Conservation (phyloP, 2,113 vertebrate species). For the Ageneiosus marmoratus region DNA sequence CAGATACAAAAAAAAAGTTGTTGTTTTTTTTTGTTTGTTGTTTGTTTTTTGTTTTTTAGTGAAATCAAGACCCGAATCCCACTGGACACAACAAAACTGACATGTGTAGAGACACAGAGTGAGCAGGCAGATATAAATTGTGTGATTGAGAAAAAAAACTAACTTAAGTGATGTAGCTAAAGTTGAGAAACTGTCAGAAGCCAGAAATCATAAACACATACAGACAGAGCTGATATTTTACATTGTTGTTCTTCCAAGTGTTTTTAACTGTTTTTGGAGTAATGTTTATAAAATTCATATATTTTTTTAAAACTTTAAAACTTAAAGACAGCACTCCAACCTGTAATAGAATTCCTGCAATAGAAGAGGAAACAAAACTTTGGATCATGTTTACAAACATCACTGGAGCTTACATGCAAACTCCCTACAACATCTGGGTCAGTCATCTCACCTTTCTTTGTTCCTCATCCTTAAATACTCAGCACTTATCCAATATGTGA, state of each 20-base stretch:
- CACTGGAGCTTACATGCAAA: too few relatives aligned
- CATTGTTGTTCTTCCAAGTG: neutral
- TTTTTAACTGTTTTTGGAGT: neutral
- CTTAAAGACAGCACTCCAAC: too few relatives aligned
- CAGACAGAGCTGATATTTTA: neutral
- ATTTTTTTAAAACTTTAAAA: too few relatives aligned
- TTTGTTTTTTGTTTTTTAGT: neutral
- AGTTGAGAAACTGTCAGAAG: neutral
- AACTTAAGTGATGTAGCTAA: neutral
- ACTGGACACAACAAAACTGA: neutral
- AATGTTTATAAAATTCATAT: neutral
- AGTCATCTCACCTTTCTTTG: too few relatives aligned
- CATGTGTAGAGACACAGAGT: neutral
- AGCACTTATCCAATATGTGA: too few relatives aligned
- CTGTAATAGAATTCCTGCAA: too few relatives aligned
- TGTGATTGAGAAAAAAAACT: neutral
- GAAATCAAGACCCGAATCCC: neutral
- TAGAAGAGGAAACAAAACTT: too few relatives aligned
- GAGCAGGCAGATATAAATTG: neutral
- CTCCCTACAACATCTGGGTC: too few relatives aligned
- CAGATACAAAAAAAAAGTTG: neutral
- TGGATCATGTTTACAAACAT: too few relatives aligned
- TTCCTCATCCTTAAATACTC: too few relatives aligned
- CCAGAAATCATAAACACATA: neutral
- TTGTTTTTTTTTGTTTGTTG: too few relatives aligned